These are phyloP conservation scores for Anthrax anthrax DNA, from an alignment of 2,888 invertebrate genomes.

Conservation along the genomic window DNA sequence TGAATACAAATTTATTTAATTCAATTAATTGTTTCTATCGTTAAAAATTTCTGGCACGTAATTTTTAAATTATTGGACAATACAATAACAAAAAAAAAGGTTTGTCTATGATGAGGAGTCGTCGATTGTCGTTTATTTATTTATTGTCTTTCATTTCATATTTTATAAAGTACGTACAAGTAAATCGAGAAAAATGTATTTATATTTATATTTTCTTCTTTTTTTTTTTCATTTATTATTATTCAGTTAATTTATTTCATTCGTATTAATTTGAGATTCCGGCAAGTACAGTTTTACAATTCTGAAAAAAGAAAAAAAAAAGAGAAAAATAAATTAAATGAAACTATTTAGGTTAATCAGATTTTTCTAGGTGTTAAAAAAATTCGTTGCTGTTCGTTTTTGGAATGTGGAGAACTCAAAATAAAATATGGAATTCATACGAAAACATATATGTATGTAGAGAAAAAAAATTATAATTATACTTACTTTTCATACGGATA, in stretches of 20 bases:
- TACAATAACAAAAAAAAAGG: no score
- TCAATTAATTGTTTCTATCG: no score
- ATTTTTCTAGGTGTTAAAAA: neutral
- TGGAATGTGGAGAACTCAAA: no score
- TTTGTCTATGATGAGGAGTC: no score
- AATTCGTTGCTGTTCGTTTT: no score
- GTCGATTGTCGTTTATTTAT: no score
- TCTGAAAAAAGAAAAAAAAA: conserved; percentile 1
- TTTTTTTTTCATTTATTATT: no score
- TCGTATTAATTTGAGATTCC: neutral
- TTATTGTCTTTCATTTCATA: no score
- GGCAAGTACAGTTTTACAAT: conserved; percentile 7
- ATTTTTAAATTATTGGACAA: neutral
- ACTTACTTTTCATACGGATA: conserved; percentile 13
- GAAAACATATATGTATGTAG: neutral
- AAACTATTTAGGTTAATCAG: neutral
- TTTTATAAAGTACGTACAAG: no score
- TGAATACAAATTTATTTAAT: no score
- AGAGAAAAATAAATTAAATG: neutral
- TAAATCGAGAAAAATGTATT: no score
- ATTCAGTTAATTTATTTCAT: neutral
- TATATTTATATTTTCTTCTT: no score
- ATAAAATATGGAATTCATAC: neutral
- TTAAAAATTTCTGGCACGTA: neutral
- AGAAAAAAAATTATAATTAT: neutral